phyloP scores from a whole-genome alignment of 2,888 invertebrate species.

The Diaperis boleti region DNA sequence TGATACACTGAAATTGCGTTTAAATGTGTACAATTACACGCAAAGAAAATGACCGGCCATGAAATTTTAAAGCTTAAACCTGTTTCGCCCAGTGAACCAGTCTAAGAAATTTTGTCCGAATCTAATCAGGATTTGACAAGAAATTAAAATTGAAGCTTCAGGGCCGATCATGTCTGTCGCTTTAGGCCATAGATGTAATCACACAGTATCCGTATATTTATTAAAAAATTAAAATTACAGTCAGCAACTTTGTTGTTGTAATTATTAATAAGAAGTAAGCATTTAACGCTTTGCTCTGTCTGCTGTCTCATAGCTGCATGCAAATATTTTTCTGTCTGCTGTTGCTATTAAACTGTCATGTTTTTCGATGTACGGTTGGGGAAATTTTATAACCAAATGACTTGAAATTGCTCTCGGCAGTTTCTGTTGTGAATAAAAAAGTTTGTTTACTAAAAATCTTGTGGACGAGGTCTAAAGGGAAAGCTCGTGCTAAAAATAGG shows the following conservation, averaged over 20 bases:
- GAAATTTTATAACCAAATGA: neutral
- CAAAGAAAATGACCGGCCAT: neutral
- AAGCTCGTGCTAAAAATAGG: too few relatives aligned
- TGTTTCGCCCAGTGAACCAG: neutral
- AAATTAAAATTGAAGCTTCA: neutral
- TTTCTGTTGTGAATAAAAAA: neutral
- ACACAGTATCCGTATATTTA: neutral
- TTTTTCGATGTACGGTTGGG: neutral
- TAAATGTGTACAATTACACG: neutral
- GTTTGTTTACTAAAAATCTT: too few relatives aligned
- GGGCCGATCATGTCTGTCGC: neutral
- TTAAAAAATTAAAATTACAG: neutral
- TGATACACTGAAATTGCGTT: too few relatives aligned
- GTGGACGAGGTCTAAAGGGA: too few relatives aligned
- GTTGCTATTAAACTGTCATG: too few relatives aligned
- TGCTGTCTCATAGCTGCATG: neutral
- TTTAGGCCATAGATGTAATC: neutral
- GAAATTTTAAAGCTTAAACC: neutral
- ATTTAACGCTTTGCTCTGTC: neutral
- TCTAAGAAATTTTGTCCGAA: neutral
- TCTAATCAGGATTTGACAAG: neutral
- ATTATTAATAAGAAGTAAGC: conserved; percentile 3
- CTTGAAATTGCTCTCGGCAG: neutral
- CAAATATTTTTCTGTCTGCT: neutral
- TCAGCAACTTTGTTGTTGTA: neutral